Base-by-base conservation (phyloP, 2,797 vertebrate species). In the Vipera ursinii region DNA sequence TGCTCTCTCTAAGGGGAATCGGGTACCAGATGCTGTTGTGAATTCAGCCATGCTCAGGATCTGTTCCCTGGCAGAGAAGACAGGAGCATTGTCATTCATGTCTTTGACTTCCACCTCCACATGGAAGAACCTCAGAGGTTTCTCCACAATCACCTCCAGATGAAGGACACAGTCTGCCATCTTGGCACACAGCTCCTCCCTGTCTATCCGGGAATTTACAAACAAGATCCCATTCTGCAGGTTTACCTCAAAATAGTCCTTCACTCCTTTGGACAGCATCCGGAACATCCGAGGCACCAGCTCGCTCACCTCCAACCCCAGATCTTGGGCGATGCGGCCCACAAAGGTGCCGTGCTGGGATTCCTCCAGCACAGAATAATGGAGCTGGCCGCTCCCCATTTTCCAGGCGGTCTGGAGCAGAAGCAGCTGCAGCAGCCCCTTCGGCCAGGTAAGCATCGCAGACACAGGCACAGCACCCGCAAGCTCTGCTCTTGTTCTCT, bases 91-190 rank as follows among this genome's bases (percentile, higher is more conserved):
- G 94, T 99, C 98, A 69, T 99, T 99, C 6, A 99, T 98, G 51
- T 99, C 98, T 95, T 98, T 95, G 90, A 99, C 98, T 96, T 98
- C 98, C 94, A 98, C 98, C 96, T 98, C 98, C 91, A 98, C 98
- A 91, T 98, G 97, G 94, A 98, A 98, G 73, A 99, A 96, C 95
- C 98, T 98, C 96, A 98, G 92, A 0, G 98, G 98, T 94, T 97
- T 98, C 92, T 99, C 98, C 94, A 99, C 97, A 26, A 99, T 98
- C 93, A 99, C 98, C 97, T 99, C 98, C 94, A 99, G 96, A 90
- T 98, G 98, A 92, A 99, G 94, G 91, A 97, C 98, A 94, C 98
- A 99, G 92, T 94, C 95, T 9, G 98, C 97, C 94, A 57, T 94
- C 53, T 94, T 86, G 91, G 98, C 51, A 53, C 51, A 53, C 51